Evolutionary conservation across 2,797 vertebrate genomes (phyloP), one percentile per base, ranked within the genome.

Genomic region (Myripristis jacobus): DNA sequence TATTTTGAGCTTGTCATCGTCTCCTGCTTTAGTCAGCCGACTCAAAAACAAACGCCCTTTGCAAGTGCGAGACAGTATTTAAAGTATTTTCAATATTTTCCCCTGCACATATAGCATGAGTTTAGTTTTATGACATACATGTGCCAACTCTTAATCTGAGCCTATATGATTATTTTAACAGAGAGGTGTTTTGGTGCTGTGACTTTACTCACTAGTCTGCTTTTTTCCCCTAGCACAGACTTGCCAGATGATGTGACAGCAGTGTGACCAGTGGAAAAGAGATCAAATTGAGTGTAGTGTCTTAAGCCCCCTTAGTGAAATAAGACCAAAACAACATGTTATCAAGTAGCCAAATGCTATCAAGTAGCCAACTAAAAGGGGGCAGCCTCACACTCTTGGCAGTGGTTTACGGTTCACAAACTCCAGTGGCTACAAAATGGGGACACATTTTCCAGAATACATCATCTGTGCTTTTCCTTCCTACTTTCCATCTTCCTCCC

Each of bases 371-470:
- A 53, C 12, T 22, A 29, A 43, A 56, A 64, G 55, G 55, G 50
- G 31, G 31, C 38, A 66, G 60, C 48, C 13, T 44, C 73, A 41
- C 18, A 60, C 29, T 63, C 46, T 58, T 38, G 3, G 48, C 73
- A 56, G 41, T 44, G 18, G 11, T 18, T 27, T 27, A 22, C 24
- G 56, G 21, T 52, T 2, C 44, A 38, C 36, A 59, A 48, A 73
- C 29, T 38, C 25, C 51, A 34, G 36, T 12, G 19, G 3, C 43
- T 62, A 51, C 54, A 71, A 58, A 73, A 38, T 22, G 25, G 34
- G 3, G 55, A 73, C 69, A 71, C 70, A 62, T 79, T 90, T 89
- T 88, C 84, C 70, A 79, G 51, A 74, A 57, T 52, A 50, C 18
- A 50, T 75, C 41, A 36, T 71, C 31, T 11, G 2, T n/a, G 19